These are phyloP conservation scores for Ovis canadensis DNA, from an alignment of 2,113 vertebrate genomes.

Conservation along the genomic window DNA sequence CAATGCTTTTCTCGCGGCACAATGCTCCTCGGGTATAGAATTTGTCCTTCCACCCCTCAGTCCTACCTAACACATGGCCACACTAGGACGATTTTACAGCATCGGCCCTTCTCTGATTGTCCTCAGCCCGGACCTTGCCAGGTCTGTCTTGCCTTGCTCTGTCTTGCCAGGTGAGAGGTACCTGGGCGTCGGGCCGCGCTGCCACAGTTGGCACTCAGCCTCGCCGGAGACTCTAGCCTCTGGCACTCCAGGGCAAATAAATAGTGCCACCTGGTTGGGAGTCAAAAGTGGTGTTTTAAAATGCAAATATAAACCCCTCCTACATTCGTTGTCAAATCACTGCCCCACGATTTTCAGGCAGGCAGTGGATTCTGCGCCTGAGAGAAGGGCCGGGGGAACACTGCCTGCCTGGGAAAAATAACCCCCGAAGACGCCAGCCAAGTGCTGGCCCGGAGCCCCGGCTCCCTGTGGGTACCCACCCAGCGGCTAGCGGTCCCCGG, in stretches of 20 bases:
- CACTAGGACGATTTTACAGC: neutral
- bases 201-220: neutral
- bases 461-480: slow-evolving; percentile 3
- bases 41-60: neutral
- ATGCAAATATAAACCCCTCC: slow-evolving; percentile 41
- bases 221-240: neutral
- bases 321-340: slow-evolving; percentile 45
- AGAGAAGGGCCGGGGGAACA: neutral
- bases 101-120: neutral
- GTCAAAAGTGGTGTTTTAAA: neutral
- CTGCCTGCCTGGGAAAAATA: slow-evolving; percentile 58
- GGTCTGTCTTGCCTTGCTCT: neutral
- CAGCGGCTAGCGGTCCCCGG: neutral
- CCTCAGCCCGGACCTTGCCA: neutral
- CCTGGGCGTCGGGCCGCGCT: neutral
- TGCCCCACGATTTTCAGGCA: slow-evolving; percentile 12
- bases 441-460: neutral
- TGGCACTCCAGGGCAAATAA: neutral
- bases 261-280: slow-evolving; percentile 50
- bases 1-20: neutral
- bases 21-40: neutral
- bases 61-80: neutral
- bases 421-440: neutral
- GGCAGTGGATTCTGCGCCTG: slow-evolving; percentile 35
- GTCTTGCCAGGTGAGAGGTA: neutral